Conservation (phyloP, 2,113 vertebrate species). For the Rutilus rutilus region DNA sequence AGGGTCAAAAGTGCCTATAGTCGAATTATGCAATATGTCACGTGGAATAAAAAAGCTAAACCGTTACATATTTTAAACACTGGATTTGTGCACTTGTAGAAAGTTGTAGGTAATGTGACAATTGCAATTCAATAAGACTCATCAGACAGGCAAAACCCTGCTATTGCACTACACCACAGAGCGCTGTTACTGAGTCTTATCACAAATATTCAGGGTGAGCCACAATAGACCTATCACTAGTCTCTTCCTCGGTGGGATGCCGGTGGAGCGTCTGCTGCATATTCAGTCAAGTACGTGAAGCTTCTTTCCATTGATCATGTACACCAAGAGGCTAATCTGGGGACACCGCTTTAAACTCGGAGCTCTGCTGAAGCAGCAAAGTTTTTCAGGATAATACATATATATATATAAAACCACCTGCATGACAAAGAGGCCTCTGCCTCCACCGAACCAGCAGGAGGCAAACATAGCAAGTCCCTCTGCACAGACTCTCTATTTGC, state of each 20-base stretch:
- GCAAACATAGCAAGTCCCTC: slow-evolving; percentile 41
- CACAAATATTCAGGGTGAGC: slow-evolving; percentile 66
- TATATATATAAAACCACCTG: slow-evolving; percentile 60
- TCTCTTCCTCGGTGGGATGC: slow-evolving; percentile 63
- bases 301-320: slow-evolving; percentile 68
- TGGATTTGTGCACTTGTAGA: not conserved
- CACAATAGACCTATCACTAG: slow-evolving; percentile 72
- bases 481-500: slow-evolving; percentile 48
- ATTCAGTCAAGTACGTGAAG: slow-evolving; percentile 55
- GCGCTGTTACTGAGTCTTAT: slow-evolving; percentile 65
- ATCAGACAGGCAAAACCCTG: slow-evolving; percentile 42
- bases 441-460: slow-evolving; percentile 28
- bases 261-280: slow-evolving; percentile 59
- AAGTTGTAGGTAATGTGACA: slow-evolving; percentile 34
- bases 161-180: slow-evolving; percentile 29
- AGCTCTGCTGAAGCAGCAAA: slow-evolving; percentile 47
- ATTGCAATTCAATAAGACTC: slow-evolving; percentile 12
- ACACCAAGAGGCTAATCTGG: slow-evolving; percentile 69
- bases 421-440: slow-evolving; percentile 64
- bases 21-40: not conserved
- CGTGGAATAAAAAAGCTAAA: not conserved
- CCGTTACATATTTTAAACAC: not conserved
- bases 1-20: no score
- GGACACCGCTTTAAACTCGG: slow-evolving; percentile 66
- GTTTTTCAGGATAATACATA: slow-evolving; percentile 64